Percentiles rank a stretch among this genome's conserved stretches.
Evolutionary conservation across 2,888 invertebrate species (phyloP).

Genomic region (Cerastis leucographa): DNA sequence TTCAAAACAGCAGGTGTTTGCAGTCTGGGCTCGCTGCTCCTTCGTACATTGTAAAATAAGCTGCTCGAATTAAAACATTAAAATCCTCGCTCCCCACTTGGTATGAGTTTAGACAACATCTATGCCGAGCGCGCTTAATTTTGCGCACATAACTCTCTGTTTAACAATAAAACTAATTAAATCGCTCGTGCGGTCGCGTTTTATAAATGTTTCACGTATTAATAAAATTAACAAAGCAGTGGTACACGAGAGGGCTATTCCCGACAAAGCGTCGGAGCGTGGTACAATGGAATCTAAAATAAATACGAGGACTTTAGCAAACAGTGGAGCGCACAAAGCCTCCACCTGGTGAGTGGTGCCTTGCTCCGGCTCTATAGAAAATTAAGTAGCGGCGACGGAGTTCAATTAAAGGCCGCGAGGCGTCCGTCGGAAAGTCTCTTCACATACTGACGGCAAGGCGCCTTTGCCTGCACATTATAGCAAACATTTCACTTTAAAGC

Average conservation of each 20-base stretch:
- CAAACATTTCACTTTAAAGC: conserved; percentile 49
- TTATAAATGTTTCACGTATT: conserved; percentile 90
- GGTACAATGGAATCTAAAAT: conserved; percentile 89
- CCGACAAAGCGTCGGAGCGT: conserved; percentile 87
- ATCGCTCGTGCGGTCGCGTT: conserved; percentile 87
- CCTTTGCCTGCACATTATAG: conserved; percentile 47
- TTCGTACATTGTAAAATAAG: conserved; percentile 79
- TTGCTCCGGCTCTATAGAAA: conserved; percentile 78
- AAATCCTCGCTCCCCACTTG: conserved; percentile 74
- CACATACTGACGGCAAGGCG: conserved; percentile 51
- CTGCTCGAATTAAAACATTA: conserved; percentile 82
- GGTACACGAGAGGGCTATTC: conserved; percentile 86
- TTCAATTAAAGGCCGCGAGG: conserved; percentile 82
- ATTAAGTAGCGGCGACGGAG: conserved; percentile 84
- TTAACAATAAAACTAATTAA: conserved; percentile 90
- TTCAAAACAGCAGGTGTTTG: conserved; percentile 80
- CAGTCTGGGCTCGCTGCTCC: conserved; percentile 17
- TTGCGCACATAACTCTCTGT: conserved; percentile 85
- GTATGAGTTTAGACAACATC: conserved; percentile 80
- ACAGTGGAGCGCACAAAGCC: conserved; percentile 87
- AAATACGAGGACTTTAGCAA: conserved; percentile 90
- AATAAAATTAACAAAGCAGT: conserved; percentile 90
- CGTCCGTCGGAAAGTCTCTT: conserved; percentile 70
- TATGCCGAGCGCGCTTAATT: conserved; percentile 83
- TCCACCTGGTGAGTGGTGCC: conserved; percentile 81